Evolutionary conservation across 2,797 vertebrate species (phyloP), one percentile per base, ranked within the genome.

Genomic region (Dryobates pubescens): DNA sequence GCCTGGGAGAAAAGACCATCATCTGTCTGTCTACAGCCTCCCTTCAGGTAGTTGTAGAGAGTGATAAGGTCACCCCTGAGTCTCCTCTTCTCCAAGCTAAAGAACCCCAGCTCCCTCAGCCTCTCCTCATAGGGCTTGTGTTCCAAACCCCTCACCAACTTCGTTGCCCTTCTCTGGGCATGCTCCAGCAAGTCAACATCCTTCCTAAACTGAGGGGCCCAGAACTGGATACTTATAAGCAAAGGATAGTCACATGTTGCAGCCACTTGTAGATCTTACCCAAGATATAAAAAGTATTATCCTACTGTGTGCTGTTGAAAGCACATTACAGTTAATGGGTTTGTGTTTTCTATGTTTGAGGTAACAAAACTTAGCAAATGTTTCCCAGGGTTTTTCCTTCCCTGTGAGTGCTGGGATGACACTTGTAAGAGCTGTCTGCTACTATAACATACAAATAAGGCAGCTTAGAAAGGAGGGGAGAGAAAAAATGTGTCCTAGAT

Each of bases 341-440:
- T 84, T 88, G 18, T 67, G 34, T 91, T 89, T 89, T 68, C 53
- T 41, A 9, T 13, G 9, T 64, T 19, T 36, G 38, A 72, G 62
- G 75, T 41, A 83, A 77, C 17, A 92, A 81, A 93, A 89, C 27
- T 78, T 72, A 2, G 2, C 0, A 68, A 86, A 15, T 43, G 14
- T 67, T 89, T 94, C 54, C 30, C 11, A 24, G 24, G 32, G 6
- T n/a, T 88, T 91, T 26, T 5, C 22, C 22, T 77, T 79, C 38
- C 17, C 20, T 43, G 0, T 4, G 17, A 88, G 17, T 65, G 83
- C 88, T 41, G 36, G 18, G 29, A 49, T 88, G 81, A 82, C 54
- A 77, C 68, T 73, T 68, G 56, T 65, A 58, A 95, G 82, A 88
- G n/a, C 45, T 93, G 49, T 79, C 74, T 86, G 58, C n/a, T 68